Percentiles rank a stretch among this genome's conserved stretches.
Evolutionary conservation across 2,113 vertebrate genomes (phyloP).

Genomic region (Uropsilus gracilis): DNA sequence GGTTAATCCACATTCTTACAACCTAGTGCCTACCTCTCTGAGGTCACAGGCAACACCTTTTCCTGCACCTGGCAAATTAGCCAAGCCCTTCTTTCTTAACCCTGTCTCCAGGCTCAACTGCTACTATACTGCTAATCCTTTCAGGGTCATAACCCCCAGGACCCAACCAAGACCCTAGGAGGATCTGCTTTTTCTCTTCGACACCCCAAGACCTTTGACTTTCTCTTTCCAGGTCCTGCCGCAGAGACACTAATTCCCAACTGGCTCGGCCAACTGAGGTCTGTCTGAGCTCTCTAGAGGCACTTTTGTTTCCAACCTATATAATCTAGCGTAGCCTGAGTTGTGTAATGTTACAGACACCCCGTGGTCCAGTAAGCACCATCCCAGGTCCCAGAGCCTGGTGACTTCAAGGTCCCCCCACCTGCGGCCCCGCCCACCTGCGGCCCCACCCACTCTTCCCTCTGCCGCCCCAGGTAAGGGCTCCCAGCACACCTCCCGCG

Average conservation of each 20-base stretch:
- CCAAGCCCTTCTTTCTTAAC: neutral
- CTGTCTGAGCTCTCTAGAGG: neutral
- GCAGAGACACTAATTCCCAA: neutral
- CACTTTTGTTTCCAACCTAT: neutral
- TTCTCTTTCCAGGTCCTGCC: neutral
- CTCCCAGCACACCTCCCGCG: slow-evolving; percentile 85
- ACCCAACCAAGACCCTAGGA: neutral
- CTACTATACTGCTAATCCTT: neutral
- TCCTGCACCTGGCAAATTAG: neutral
- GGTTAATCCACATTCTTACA: too few relatives aligned
- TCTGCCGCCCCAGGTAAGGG: rapidly evolving
- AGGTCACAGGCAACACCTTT: neutral
- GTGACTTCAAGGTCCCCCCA: neutral
- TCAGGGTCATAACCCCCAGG: neutral
- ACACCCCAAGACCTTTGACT: neutral
- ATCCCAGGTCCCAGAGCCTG: neutral
- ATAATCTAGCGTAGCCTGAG: neutral
- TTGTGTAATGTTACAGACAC: neutral
- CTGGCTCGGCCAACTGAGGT: neutral
- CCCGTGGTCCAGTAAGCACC: neutral
- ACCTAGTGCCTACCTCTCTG: neutral
- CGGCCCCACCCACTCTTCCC: rapidly evolving
- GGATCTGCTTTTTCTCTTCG: neutral
- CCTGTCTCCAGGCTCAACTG: neutral
- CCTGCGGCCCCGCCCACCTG: rapidly evolving